Evolutionary conservation across 30 jellyfish, hydroid and myxozoan species (phyloP), one percentile per base, ranked within the genome.

Genomic region (Pseudorhiza aurosa): DNA sequence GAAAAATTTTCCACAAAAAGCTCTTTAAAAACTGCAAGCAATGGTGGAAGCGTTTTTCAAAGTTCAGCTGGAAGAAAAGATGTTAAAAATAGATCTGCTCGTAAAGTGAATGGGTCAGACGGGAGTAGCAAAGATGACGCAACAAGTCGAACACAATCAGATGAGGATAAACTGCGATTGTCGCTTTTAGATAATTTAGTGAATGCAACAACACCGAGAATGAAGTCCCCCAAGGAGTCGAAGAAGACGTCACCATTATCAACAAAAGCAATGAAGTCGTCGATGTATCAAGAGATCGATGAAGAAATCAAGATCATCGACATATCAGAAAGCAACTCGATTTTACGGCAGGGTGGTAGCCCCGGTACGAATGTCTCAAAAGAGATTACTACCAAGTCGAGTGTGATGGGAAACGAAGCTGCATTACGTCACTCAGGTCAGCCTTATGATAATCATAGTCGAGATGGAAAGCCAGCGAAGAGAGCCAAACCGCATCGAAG

Each of bases 121-220:
- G 72, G 86, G 2, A 72, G 86, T 57, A 68, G 81, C 51, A 50
- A 55, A 40, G 86, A 72, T 2, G 86, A 72, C 18, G 55, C 75
- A 8, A 57, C 59, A 49, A 72, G 86, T 65, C 60, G 62, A 53
- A 31, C 86, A 21, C 57, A 51, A 0, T 72, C 86, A 36, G 86
- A 72, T 25, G 86, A 72, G 55, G 86, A 72, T 36, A 26, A 53
- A 22, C 56, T 29, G 24, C 86, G 86, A 3, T 29, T 53, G 35
- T 29, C 58, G 26, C 35, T 53, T 53, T 36, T 51, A 21, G 86
- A 72, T 24, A 42, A 36, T 55, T 19, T 72, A 15, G 39, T 25
- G 35, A 32, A 72, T 36, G 35, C 8, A 22, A 30, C 31, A 62
- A 50, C 47, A 14, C 27, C 65, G 9, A 68, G 10, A 25, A 50